These are phyloP conservation scores for Colistium nudipinnis DNA, from an alignment of 2,113 vertebrate genomes.

Conservation along the genomic window DNA sequence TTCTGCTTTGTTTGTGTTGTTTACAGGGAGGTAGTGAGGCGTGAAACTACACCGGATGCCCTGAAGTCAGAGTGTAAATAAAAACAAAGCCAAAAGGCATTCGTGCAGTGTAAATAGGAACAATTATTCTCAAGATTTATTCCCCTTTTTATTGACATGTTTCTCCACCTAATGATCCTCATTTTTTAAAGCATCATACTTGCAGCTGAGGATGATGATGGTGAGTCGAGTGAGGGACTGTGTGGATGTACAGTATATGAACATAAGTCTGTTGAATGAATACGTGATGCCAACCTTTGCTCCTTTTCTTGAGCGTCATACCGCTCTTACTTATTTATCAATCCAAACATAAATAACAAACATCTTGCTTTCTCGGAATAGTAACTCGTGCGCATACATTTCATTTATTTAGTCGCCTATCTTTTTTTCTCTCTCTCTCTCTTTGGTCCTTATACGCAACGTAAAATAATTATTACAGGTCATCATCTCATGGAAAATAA, in stretches of 20 bases:
- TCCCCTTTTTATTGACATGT: background rate
- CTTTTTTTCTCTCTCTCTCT: background rate
- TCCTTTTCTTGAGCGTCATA: background rate
- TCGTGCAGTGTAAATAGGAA: background rate
- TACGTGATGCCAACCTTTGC: no score
- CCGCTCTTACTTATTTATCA: slow-evolving; percentile 45
- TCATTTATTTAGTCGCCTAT: slow-evolving; percentile 44
- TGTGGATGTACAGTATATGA: no score
- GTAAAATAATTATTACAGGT: background rate
- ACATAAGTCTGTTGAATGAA: no score
- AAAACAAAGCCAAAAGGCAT: slow-evolving; percentile 11
- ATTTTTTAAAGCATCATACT: background rate
- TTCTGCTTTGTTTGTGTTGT: background rate
- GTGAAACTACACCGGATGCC: slow-evolving; percentile 2
- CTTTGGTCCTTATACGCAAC: background rate
- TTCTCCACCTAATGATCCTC: background rate
- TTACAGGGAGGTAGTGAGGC: background rate
- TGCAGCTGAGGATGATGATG: no score
- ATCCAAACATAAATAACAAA: slow-evolving; percentile 46
- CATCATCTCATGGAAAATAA: slow-evolving; percentile 7
- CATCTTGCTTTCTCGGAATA: slow-evolving; percentile 45
- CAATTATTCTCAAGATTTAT: slow-evolving; percentile 11
- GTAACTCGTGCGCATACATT: slow-evolving; percentile 30
- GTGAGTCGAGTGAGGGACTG: no score
- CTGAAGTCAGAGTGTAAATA: background rate